Conservation (phyloP, 2,113 vertebrate species). For the Alectura lathami region DNA sequence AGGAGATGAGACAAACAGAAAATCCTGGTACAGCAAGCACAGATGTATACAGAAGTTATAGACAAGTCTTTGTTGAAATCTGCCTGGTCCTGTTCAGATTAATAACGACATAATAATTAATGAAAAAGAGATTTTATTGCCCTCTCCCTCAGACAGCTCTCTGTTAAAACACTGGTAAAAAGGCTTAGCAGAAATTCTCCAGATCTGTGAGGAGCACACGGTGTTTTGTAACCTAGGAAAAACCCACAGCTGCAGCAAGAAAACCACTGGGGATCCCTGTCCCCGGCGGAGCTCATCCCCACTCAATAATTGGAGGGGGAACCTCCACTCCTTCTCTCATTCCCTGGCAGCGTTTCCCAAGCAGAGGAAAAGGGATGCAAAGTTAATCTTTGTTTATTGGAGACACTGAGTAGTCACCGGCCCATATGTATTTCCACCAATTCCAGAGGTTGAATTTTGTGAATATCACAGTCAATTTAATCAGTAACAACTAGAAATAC, state of each 20-base stretch:
- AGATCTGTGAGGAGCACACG: not conserved
- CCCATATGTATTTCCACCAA: not conserved
- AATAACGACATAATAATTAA: not conserved
- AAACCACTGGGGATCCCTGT: not conserved
- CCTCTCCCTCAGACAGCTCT: not conserved
- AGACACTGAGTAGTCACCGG: not conserved
- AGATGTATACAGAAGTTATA: not conserved
- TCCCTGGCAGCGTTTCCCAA: not conserved
- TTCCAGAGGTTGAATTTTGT: not conserved
- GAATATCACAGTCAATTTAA: not conserved
- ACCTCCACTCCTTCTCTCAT: not conserved
- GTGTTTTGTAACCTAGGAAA: not conserved
- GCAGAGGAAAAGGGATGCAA: not conserved
- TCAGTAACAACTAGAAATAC: not conserved
- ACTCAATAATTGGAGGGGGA: not conserved
- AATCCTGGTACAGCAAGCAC: not conserved
- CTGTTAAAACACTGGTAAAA: not conserved
- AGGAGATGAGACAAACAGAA: not conserved
- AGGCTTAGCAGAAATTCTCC: not conserved
- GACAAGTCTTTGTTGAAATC: not conserved
- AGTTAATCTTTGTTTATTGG: not conserved
- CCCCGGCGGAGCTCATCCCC: not conserved
- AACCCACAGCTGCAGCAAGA: not conserved
- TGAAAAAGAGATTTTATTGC: not conserved
- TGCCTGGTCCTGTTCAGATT: not conserved